Conservation (phyloP, 1,140 invertebrate genomes). For the Hylyphantes graminicola region DNA sequence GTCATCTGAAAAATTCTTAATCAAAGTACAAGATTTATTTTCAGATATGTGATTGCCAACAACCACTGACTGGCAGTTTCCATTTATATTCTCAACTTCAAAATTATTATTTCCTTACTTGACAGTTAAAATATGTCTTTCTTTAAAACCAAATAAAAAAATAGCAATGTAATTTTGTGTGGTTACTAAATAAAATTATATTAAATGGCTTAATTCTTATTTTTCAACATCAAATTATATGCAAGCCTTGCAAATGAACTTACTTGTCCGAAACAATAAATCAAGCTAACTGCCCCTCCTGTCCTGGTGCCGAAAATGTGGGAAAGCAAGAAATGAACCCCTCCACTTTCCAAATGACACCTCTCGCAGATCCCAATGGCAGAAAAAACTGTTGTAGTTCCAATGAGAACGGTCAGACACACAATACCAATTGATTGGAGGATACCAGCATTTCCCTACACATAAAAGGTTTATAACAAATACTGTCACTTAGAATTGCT, state of each 20-base stretch:
- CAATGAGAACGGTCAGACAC: slow-evolving; percentile 87
- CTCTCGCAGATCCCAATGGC: slow-evolving; percentile 96
- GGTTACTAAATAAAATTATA: no score
- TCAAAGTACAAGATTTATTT: no score
- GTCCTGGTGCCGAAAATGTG: slow-evolving; percentile 93
- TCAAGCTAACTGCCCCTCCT: slow-evolving; percentile 88
- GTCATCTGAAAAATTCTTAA: no score
- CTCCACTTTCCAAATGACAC: slow-evolving; percentile 92
- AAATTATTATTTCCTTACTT: no score
- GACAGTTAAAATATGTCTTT: no score
- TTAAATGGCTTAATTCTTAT: no score
- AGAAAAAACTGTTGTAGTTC: slow-evolving; percentile 89
- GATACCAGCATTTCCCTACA: slow-evolving; percentile 86
- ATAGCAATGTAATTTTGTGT: background rate
- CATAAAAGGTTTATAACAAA: background rate
- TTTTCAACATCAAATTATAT: background rate
- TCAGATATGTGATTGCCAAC: no score
- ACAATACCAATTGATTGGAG: slow-evolving; percentile 88
- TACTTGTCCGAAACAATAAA: slow-evolving; percentile 97
- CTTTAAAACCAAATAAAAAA: background rate
- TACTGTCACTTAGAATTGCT: background rate
- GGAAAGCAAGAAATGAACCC: slow-evolving; percentile 93
- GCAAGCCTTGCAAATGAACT: background rate
- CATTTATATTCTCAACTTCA: no score
- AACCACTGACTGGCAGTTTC: no score